Percentiles rank a stretch among this genome's conserved stretches.
These are phyloP conservation scores for Cheilosia variabilis DNA, from an alignment of 2,888 invertebrate species.

Conservation along the genomic window DNA sequence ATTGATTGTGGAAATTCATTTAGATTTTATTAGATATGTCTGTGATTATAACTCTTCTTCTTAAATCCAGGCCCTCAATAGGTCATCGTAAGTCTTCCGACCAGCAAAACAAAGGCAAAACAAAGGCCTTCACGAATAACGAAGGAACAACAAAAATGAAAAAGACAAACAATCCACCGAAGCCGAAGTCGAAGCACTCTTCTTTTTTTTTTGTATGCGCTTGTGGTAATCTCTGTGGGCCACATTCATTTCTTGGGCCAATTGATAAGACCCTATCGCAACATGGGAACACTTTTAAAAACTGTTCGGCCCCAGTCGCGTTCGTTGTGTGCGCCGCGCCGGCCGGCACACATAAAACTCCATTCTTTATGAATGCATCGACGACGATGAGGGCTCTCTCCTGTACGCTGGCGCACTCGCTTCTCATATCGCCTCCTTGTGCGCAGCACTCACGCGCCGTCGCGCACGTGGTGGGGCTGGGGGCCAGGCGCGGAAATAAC, in stretches of 20 bases:
- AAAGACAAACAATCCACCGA: constrained; percentile 5
- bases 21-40: constrained; percentile 59
- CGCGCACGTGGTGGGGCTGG: constrained; percentile 7
- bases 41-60: constrained; percentile 43
- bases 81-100: constrained; percentile 56
- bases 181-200: constrained; percentile 44
- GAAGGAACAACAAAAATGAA: constrained; percentile 8
- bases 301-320: constrained; percentile 58
- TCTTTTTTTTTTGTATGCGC: constrained; percentile 59
- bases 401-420: constrained; percentile 60
- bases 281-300: constrained; percentile 76
- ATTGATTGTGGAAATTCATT: constrained; percentile 45
- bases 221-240: constrained; percentile 72
- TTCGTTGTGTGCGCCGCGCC: constrained; percentile 43
- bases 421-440: constrained; percentile 71
- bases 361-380: constrained; percentile 73
- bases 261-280: constrained; percentile 74
- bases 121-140: constrained; percentile 34
- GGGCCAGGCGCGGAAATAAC: constrained; percentile 24
- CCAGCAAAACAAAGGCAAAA: background rate
- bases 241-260: constrained; percentile 73
- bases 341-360: constrained; percentile 63
- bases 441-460: constrained; percentile 67
- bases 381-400: constrained; percentile 45
- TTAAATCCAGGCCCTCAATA: constrained; percentile 55